Conservation (phyloP, 2,797 vertebrate species). For the Falco columbarius region DNA sequence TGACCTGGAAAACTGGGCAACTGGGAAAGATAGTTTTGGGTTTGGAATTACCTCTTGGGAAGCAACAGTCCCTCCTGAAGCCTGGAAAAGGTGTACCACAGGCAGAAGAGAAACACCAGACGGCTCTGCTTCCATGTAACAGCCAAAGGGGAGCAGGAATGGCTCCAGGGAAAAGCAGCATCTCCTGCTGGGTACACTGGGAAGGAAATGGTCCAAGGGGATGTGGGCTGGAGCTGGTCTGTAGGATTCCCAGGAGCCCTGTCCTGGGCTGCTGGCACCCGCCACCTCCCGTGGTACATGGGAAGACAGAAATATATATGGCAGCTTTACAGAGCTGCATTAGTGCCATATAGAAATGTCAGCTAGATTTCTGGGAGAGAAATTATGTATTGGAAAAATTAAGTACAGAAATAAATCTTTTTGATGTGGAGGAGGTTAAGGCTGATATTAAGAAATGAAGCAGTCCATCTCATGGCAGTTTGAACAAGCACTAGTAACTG, state of each 20-base stretch:
- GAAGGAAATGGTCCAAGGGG: background rate
- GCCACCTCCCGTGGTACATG: accelerated
- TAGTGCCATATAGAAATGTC: background rate
- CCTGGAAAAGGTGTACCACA: background rate
- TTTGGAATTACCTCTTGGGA: background rate
- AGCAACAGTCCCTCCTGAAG: background rate
- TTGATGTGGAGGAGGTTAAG: background rate
- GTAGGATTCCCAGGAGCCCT: background rate
- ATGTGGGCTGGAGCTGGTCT: background rate
- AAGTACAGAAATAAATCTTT: slow-evolving; percentile 30
- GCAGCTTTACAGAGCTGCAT: background rate
- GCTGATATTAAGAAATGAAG: background rate
- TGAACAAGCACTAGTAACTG: background rate
- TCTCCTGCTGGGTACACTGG: accelerated
- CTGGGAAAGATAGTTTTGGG: accelerated
- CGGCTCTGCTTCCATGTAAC: accelerated
- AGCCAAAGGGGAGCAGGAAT: background rate
- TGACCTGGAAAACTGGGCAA: background rate
- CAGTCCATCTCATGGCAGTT: background rate
- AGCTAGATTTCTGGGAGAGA: background rate
- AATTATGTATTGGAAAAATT: background rate
- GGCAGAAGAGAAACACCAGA: background rate
- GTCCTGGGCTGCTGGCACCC: background rate
- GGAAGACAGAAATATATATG: background rate
- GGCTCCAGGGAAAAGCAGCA: background rate